Evolutionary conservation across 2,113 vertebrate species (phyloP).

Genomic region (Micronycteris hirsuta): DNA sequence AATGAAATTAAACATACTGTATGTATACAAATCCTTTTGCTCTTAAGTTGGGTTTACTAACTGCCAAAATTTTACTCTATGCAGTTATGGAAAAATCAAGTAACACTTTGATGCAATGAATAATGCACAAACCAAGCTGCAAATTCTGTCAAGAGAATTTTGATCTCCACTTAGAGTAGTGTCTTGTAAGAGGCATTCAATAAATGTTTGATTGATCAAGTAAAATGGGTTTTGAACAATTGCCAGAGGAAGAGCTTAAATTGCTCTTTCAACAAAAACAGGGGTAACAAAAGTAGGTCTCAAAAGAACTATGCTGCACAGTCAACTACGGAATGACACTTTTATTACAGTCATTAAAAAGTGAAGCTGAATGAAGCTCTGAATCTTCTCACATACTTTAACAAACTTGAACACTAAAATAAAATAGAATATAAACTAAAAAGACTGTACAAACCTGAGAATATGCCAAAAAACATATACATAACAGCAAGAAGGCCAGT

Average conservation of each 20-base stretch:
- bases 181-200: slow-evolving; percentile 65
- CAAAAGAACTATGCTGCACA: slow-evolving; percentile 54
- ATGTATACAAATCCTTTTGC: not conserved
- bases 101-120: slow-evolving; percentile 59
- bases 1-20: slow-evolving; percentile 23
- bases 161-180: slow-evolving; percentile 59
- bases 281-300: slow-evolving; percentile 63
- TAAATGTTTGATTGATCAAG: slow-evolving; percentile 72
- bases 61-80: slow-evolving; percentile 27
- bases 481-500: slow-evolving; percentile 87
- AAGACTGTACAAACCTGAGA: slow-evolving; percentile 88
- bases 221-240: slow-evolving; percentile 69
- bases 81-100: slow-evolving; percentile 50
- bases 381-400: slow-evolving; percentile 37
- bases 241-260: slow-evolving; percentile 70
- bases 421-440: slow-evolving; percentile 44
- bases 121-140: slow-evolving; percentile 65
- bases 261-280: slow-evolving; percentile 70
- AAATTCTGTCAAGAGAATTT: slow-evolving; percentile 69
- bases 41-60: slow-evolving; percentile 38
- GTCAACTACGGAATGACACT: slow-evolving; percentile 55
- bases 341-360: slow-evolving; percentile 71
- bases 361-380: slow-evolving; percentile 23
- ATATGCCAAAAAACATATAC: slow-evolving; percentile 92
- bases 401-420: slow-evolving; percentile 58